These are phyloP conservation scores for Pollenia griseotomentosa DNA, from an alignment of 2,888 invertebrate genomes.

Conservation along the genomic window DNA sequence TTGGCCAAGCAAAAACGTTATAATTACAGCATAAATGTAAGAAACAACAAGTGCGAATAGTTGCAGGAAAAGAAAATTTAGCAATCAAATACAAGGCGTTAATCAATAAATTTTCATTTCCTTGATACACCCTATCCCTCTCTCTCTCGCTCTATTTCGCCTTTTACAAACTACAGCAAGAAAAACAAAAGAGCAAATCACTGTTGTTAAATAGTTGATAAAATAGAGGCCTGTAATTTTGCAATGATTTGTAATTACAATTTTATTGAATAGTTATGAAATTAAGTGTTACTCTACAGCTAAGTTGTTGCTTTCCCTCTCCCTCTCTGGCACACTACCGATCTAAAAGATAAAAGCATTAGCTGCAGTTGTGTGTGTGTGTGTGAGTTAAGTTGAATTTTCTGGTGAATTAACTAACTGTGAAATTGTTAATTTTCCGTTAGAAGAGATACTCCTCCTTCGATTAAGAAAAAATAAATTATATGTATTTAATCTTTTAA, in stretches of 20 bases:
- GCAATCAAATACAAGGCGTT: constrained; percentile 65
- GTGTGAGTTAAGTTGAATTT: constrained; percentile 25
- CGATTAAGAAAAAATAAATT: constrained; percentile 1
- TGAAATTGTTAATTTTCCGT: constrained; percentile 75
- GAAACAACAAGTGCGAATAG: constrained; percentile 26
- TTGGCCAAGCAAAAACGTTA: constrained; percentile 15
- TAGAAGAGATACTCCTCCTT: constrained; percentile 53
- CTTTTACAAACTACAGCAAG: background rate
- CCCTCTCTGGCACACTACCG: background rate
- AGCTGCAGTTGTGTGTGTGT: background rate
- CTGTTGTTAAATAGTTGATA: constrained; percentile 40
- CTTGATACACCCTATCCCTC: background rate
- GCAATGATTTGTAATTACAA: constrained; percentile 42
- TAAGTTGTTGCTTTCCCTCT: background rate
- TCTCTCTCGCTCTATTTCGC: background rate
- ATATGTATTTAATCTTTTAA: constrained; percentile 18
- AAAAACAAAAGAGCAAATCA: constrained; percentile 19
- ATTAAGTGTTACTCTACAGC: constrained; percentile 5
- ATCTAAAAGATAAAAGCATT: constrained; percentile 8
- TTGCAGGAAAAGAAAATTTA: background rate
- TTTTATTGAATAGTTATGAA: constrained; percentile 59
- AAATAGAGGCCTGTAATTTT: constrained; percentile 57
- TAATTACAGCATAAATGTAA: constrained; percentile 31
- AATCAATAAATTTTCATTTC: constrained; percentile 69
- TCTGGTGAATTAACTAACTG: constrained; percentile 71